A percentile compares a stretch with the other conserved stretches of the same genome.
phyloP scores from a whole-genome alignment of 2,113 vertebrate species.

The Athene cunicularia region DNA sequence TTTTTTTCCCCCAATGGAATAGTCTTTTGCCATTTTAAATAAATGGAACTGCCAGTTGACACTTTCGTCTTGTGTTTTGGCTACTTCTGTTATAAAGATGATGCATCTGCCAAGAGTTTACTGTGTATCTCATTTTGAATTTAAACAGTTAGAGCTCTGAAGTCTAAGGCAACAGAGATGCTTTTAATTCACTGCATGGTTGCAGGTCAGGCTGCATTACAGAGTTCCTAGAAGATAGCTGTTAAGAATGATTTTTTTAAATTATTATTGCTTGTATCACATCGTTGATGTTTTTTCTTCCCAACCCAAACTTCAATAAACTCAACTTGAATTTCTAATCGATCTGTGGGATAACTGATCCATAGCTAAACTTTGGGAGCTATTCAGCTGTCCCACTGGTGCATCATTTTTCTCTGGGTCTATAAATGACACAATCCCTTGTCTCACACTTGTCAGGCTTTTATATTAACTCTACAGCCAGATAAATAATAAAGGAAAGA shows the following conservation, averaged over 20 bases:
- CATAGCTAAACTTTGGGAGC: background rate
- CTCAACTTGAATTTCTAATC: background rate
- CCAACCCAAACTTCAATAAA: background rate
- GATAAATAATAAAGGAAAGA: background rate
- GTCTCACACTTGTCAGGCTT: background rate
- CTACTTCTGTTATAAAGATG: accelerated
- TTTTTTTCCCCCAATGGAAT: accelerated
- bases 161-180: background rate
- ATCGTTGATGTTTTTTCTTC: background rate
- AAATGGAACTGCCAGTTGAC: background rate
- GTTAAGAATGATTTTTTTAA: background rate
- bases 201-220: background rate
- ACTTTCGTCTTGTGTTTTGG: background rate
- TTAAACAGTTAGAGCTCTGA: background rate
- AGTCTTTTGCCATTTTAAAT: background rate
- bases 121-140: background rate
- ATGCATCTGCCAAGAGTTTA: background rate
- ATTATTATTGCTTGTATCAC: background rate
- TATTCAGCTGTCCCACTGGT: background rate
- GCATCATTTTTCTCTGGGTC: background rate
- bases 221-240: background rate
- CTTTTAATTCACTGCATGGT: background rate
- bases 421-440: background rate
- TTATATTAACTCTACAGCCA: background rate
- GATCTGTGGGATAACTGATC: background rate